Evolutionary conservation across 2,797 vertebrate genomes (phyloP), one percentile per base, ranked within the genome.

Genomic region (Spheniscus humboldti): DNA sequence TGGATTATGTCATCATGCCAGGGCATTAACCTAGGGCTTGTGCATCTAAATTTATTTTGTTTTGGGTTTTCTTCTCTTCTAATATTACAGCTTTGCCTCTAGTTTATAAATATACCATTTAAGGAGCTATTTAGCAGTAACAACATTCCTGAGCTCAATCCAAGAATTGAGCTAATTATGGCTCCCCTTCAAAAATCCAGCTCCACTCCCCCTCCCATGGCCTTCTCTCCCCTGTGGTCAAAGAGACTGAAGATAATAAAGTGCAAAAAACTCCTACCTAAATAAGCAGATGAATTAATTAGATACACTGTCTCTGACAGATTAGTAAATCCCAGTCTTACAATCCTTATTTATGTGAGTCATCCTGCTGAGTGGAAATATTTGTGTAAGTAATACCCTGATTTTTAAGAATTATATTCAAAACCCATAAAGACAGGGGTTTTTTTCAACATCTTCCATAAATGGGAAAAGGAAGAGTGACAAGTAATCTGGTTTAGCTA

Each of bases 231-330:
- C 57, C 59, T 91, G 66, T 69, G 86, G 59, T 41, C 15, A 76
- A 88, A 94, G 24, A 89, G 45, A 68, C 19, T 85, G 63, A 73
- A 86, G 92, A 92, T 76, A 94, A 94, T 86, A 90, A 91, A 86
- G 55, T 76, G 82, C 35, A 91, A 94, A 88, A 94, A 84, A 17
- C 48, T 86, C 59, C 66, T 94, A 95, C 93, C 62, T 95, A 96
- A 96, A 95, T 69, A 96, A 96, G 96, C 67, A 94, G 48, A 92
- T 50, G 16, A 90, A 96, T 96, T 95, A 96, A 94, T 94, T 91
- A 71, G 71, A 82, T 86, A 83, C 67, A 43, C 63, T 69, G 45
- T 62, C 37, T 28, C 94, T 88, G 64, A 71, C 75, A 91, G 94
- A 96, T 95, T 86, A 92, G 67, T 78, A 95, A 92, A 94, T 92